A percentile compares a stretch with the other conserved stretches of the same genome.
Conservation (phyloP, 2,797 vertebrate genomes). For the Darevskia mixta region DNA sequence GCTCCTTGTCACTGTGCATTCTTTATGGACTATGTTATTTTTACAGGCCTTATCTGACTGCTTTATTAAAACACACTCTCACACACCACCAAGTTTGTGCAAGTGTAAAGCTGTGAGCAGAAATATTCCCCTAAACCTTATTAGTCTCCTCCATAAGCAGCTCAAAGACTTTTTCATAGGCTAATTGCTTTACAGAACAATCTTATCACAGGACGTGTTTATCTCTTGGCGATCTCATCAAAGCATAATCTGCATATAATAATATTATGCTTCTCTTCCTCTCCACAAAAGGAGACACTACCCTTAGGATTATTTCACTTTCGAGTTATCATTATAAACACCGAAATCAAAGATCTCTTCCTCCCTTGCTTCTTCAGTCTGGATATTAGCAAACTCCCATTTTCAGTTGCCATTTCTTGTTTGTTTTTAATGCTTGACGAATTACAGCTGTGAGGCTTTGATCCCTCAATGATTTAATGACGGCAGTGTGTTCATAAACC, state of each 20-base stretch:
- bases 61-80: slow-evolving; percentile 57
- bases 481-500: neutral
- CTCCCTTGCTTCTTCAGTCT: slow-evolving; percentile 19
- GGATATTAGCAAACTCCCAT: slow-evolving; percentile 2
- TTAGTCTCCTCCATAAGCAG: slow-evolving; percentile 49
- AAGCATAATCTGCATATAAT: slow-evolving; percentile 48
- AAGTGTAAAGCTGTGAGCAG: slow-evolving; percentile 62
- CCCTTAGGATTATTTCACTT: slow-evolving; percentile 31
- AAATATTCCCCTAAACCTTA: slow-evolving; percentile 60
- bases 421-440: neutral
- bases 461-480: neutral
- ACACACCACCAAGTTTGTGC: slow-evolving; percentile 28
- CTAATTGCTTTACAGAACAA: slow-evolving; percentile 67
- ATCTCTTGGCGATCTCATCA: slow-evolving; percentile 58
- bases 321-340: neutral
- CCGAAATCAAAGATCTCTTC: slow-evolving; percentile 14
- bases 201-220: slow-evolving; percentile 57
- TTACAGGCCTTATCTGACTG: slow-evolving; percentile 65
- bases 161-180: slow-evolving; percentile 48
- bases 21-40: slow-evolving; percentile 63
- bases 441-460: slow-evolving; percentile 8
- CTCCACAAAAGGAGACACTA: slow-evolving; percentile 28
- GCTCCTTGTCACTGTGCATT: slow-evolving; percentile 53
- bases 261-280: slow-evolving; percentile 34
- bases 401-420: slow-evolving; percentile 11